A percentile compares a stretch with the other conserved stretches of the same genome.
Conservation (phyloP, 2,113 vertebrate genomes). For the Podarcis raffonei region DNA sequence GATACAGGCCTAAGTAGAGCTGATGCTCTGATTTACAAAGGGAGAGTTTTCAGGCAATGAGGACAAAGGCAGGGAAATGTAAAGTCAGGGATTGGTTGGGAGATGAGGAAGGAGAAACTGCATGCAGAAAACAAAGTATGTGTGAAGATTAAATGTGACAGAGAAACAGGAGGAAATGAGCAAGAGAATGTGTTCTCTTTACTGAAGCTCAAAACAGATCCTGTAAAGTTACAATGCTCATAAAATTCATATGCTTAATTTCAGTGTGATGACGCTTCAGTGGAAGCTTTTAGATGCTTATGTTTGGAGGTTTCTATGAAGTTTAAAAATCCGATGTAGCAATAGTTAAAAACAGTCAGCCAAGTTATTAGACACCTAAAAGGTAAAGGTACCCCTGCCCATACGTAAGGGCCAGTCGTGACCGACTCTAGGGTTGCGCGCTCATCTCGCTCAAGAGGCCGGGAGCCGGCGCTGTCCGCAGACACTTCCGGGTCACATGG, state of each 20-base stretch:
- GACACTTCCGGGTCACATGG: no score
- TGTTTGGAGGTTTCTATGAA: neutral
- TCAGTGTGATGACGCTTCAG: neutral
- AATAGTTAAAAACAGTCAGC: neutral
- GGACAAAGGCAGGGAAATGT: accelerated
- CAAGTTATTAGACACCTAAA: neutral
- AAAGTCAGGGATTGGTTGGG: neutral
- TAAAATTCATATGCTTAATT: neutral
- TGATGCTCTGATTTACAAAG: conserved; percentile 4
- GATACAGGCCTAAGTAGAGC: neutral
- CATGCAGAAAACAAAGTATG: neutral
- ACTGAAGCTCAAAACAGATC: neutral
- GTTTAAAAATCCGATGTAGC: neutral
- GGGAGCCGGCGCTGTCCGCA: no score
- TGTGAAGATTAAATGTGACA: neutral
- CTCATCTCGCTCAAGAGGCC: no score
- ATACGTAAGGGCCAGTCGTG: no score
- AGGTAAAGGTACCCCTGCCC: no score
- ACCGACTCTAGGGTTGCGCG: no score
- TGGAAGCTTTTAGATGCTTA: neutral
- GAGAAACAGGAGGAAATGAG: neutral
- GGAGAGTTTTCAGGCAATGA: neutral
- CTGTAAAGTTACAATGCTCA: neutral
- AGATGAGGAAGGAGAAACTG: neutral
- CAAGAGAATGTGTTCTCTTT: conserved; percentile 15